phyloP scores from a whole-genome alignment of 1,140 invertebrate genomes.

The Nymphalis io region DNA sequence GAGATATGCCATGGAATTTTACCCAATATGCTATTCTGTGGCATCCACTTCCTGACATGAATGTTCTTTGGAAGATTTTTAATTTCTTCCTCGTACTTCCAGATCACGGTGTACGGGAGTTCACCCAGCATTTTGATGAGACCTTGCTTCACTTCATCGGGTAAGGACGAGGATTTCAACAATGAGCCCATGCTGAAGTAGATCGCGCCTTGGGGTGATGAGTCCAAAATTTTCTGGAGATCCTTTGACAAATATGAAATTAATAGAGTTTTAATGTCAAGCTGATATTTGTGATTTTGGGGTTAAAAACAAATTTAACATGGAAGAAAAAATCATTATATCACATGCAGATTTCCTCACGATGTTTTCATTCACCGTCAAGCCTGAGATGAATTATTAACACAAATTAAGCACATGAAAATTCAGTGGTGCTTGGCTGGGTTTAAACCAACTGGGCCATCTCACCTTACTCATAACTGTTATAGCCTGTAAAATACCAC shows the following conservation, averaged over 20 bases:
- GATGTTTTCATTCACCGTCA: no score
- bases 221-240: constrained; percentile 68
- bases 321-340: no score
- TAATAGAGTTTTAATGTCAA: not conserved
- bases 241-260: constrained; percentile 49
- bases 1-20: not conserved
- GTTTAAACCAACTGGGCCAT: no score
- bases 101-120: constrained; percentile 65
- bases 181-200: constrained; percentile 82
- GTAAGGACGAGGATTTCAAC: constrained; percentile 54
- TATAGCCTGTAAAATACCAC: no score
- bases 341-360: no score
- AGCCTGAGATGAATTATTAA: no score
- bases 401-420: no score
- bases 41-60: constrained; percentile 82
- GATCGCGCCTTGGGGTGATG: constrained; percentile 76
- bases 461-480: no score
- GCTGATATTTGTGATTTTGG: no score
- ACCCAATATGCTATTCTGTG: constrained; percentile 83
- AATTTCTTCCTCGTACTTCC: constrained; percentile 78
- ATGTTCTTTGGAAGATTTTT: constrained; percentile 78
- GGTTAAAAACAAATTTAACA: no score
- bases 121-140: constrained; percentile 44
- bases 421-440: no score
- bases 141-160: constrained; percentile 28